Evolutionary conservation across 2,888 invertebrate species (phyloP).

Genomic region (Automeris io): DNA sequence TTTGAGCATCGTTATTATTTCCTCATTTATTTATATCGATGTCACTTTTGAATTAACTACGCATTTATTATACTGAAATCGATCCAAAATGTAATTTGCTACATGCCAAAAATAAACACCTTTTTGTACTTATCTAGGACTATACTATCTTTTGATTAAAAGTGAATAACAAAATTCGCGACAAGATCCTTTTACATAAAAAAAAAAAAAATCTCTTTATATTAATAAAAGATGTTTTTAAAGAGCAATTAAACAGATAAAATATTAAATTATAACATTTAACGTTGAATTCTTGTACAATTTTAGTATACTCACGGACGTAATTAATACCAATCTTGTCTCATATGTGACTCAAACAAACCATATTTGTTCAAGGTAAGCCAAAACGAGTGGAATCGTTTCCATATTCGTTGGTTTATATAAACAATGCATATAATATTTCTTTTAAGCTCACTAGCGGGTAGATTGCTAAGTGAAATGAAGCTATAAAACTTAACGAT

Average conservation of each 20-base stretch:
- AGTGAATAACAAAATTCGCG: no score
- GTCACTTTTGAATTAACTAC: no score
- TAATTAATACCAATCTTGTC: constrained; percentile 18
- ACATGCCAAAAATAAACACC: no score
- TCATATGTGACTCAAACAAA: constrained; percentile 18
- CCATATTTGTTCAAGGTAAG: constrained; percentile 25
- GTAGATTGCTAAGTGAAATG: constrained; percentile 39
- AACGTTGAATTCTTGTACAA: constrained; percentile 24
- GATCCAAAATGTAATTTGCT: no score
- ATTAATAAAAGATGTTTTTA: not conserved
- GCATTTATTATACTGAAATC: no score
- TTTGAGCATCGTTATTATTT: no score
- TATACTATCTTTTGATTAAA: no score
- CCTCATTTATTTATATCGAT: no score
- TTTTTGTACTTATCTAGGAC: no score
- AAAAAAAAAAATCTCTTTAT: no score
- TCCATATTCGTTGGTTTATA: constrained; percentile 25
- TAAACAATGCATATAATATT: constrained; percentile 37
- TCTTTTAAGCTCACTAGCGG: not conserved
- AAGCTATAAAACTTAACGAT: constrained; percentile 59
- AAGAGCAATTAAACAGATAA: not conserved
- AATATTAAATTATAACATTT: constrained; percentile 18
- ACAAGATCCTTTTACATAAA: no score
- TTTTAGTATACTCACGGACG: constrained; percentile 25
- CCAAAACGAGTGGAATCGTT: constrained; percentile 29